These are phyloP conservation scores for Cephalotes varians DNA, from an alignment of 2,888 invertebrate genomes.

Conservation along the genomic window DNA sequence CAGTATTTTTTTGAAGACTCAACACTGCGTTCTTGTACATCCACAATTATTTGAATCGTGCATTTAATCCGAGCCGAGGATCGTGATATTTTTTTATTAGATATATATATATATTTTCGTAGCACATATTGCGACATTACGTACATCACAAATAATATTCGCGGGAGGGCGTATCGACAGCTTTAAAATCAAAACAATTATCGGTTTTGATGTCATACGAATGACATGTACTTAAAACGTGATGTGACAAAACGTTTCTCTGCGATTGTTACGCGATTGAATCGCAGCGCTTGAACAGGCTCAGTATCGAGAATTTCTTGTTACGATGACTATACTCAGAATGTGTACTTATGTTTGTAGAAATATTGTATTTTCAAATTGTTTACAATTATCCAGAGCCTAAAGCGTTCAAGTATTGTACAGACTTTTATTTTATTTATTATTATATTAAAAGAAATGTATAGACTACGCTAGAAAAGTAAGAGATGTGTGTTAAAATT, in stretches of 20 bases:
- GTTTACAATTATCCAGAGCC: conserved; percentile 41
- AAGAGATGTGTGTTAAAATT: conserved; percentile 24
- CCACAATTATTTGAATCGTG: background rate
- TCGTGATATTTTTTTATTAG: conserved; percentile 17
- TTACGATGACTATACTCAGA: conserved; percentile 17
- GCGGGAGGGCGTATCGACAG: background rate
- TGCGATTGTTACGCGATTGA: conserved; percentile 2
- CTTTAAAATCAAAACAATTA: conserved; percentile 35
- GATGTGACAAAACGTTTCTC: background rate
- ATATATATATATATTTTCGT: conserved; percentile 17
- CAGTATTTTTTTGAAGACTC: conserved; percentile 33
- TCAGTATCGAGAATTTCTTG: conserved; percentile 15
- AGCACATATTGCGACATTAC: conserved; percentile 4
- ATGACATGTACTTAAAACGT: conserved; percentile 39
- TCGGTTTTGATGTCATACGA: conserved; percentile 22
- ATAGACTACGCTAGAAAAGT: conserved; percentile 42
- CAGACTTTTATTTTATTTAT: conserved; percentile 73
- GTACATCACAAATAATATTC: conserved; percentile 17
- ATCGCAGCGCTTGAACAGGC: background rate
- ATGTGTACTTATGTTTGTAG: conserved; percentile 66
- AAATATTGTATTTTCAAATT: conserved; percentile 39
- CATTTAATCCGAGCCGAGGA: conserved; percentile 1
- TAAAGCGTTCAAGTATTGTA: conserved; percentile 60
- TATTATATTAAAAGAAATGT: conserved; percentile 64
- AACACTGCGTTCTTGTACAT: conserved; percentile 22